A percentile compares a stretch with the other conserved stretches of the same genome.
Conservation (phyloP, 1,140 invertebrate species). For the Holcopasites calliopsidis region DNA sequence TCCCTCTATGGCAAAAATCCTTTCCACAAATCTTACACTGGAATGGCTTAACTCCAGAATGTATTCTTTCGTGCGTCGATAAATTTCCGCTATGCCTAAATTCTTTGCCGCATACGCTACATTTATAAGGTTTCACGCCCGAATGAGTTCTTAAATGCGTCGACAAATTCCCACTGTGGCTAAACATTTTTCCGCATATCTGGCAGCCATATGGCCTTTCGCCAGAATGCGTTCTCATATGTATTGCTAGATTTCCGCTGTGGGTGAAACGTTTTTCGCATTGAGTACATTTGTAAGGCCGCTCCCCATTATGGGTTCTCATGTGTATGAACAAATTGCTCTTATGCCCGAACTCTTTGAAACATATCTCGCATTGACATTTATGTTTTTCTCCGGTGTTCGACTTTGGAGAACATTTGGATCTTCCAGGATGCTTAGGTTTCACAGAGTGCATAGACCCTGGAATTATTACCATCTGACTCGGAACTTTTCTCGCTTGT, state of each 20-base stretch:
- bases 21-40: constrained; percentile 86
- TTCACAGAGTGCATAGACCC: constrained; percentile 29
- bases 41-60: constrained; percentile 82
- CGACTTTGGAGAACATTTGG: constrained; percentile 56
- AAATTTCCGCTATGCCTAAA: constrained; percentile 82
- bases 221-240: constrained; percentile 82
- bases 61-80: constrained; percentile 80
- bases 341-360: constrained; percentile 80
- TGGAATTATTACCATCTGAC: constrained; percentile 29
- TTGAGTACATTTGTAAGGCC: constrained; percentile 86
- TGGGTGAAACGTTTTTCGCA: constrained; percentile 86
- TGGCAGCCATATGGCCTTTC: constrained; percentile 83
- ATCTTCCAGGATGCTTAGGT: constrained; percentile 68
- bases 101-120: constrained; percentile 79
- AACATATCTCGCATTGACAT: constrained; percentile 81
- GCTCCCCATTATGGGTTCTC: constrained; percentile 84
- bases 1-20: constrained; percentile 85
- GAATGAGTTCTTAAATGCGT: constrained; percentile 82
- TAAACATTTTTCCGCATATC: constrained; percentile 82
- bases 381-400: constrained; percentile 70
- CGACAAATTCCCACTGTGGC: constrained; percentile 81
- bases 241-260: constrained; percentile 82
- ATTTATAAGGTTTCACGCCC: constrained; percentile 81
- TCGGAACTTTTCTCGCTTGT: constrained; percentile 33
- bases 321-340: constrained; percentile 82